phyloP scores from a whole-genome alignment of 2,888 invertebrate species.

The Oligia latruncula region DNA sequence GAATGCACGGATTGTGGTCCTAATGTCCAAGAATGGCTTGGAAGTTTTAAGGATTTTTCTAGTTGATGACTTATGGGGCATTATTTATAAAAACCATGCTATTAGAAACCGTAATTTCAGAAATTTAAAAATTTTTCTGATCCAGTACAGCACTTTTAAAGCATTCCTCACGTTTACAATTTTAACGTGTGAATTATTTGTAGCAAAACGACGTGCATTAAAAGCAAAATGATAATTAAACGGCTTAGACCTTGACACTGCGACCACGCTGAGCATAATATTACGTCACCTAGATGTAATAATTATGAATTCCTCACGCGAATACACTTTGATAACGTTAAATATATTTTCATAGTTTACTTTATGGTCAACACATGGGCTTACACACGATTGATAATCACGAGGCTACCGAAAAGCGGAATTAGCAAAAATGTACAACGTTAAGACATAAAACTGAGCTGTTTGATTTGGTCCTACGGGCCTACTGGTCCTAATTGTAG shows the following conservation, averaged over 20 bases:
- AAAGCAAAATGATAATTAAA: slow-evolving; percentile 49
- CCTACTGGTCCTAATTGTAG: not conserved
- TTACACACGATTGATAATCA: not conserved
- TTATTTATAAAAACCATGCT: not conserved
- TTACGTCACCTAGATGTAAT: slow-evolving; percentile 62
- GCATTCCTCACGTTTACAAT: not conserved
- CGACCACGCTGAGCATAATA: slow-evolving; percentile 58
- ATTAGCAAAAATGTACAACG: not conserved
- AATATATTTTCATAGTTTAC: slow-evolving; percentile 41
- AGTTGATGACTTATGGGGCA: not conserved
- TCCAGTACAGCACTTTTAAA: too few species aligned
- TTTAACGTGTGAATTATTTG: not conserved
- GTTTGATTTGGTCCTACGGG: not conserved
- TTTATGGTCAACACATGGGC: slow-evolving; percentile 36
- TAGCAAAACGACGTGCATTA: slow-evolving; percentile 32
- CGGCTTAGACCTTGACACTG: slow-evolving; percentile 69
- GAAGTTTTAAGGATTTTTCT: not conserved
- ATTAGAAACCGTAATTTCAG: not conserved
- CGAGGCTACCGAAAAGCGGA: not conserved
- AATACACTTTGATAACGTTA: slow-evolving; percentile 51
- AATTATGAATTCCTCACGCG: slow-evolving; percentile 61
- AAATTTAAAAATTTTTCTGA: not conserved
- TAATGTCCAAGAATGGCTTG: too few species aligned
- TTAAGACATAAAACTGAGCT: not conserved
- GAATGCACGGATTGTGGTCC: not conserved